phyloP scores from a whole-genome alignment of 2,797 vertebrate genomes.

The Uromys caudimaculatus region DNA sequence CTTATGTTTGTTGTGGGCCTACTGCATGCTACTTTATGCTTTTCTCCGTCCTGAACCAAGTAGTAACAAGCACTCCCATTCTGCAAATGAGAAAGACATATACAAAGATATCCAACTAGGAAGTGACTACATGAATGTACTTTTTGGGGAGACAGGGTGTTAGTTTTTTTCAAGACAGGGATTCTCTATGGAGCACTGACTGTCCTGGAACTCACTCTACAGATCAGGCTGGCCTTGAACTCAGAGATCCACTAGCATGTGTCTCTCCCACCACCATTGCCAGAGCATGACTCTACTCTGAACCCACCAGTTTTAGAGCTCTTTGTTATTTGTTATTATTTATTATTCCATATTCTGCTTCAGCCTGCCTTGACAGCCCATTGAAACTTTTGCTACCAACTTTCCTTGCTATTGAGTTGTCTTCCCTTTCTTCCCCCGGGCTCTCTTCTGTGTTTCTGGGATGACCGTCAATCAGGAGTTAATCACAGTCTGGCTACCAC shows the following conservation, averaged over 20 bases:
- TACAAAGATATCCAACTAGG: not conserved
- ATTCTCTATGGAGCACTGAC: not conserved
- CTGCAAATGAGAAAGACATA: not conserved
- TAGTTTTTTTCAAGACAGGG: not conserved
- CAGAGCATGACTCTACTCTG: not conserved
- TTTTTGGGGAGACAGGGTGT: not conserved
- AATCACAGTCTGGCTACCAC: not conserved
- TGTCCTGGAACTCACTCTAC: not conserved
- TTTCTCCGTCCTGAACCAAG: not conserved
- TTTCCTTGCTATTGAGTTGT: not conserved
- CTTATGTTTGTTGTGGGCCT: not conserved
- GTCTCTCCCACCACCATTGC: not conserved
- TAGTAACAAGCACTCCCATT: not conserved
- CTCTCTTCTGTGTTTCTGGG: not conserved
- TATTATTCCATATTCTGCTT: not conserved
- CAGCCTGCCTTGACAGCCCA: not conserved
- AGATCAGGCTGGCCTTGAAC: not conserved
- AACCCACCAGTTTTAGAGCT: not conserved
- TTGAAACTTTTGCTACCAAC: not conserved
- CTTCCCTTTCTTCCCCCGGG: not conserved
- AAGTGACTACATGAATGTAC: not conserved
- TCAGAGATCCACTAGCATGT: not conserved
- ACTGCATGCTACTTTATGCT: not conserved
- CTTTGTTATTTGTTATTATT: not conserved
- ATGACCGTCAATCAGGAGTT: not conserved